These are phyloP conservation scores for Mustela lutreola DNA, from an alignment of 2,113 vertebrate genomes.

Conservation along the genomic window DNA sequence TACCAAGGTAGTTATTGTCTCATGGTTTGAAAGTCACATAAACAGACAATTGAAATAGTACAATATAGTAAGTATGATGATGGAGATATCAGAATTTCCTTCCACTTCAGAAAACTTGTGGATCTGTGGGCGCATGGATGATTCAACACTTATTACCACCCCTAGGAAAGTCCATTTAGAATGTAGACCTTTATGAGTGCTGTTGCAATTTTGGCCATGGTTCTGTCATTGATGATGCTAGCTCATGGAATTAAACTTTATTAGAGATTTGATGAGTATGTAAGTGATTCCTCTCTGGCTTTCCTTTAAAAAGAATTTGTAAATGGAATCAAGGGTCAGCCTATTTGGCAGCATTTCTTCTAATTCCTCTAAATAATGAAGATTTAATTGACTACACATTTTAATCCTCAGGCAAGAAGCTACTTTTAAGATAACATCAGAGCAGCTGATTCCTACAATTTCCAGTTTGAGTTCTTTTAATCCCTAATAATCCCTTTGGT, in stretches of 20 bases:
- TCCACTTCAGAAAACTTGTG: neutral
- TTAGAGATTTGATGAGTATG: neutral
- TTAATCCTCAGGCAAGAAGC: conserved; percentile 39
- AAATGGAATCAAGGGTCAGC: neutral
- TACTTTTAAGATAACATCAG: conserved; percentile 26
- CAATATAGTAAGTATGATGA: neutral
- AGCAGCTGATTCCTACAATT: conserved; percentile 4
- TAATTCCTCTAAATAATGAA: conserved; percentile 52
- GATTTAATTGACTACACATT: conserved; percentile 34
- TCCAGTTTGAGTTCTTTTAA: neutral
- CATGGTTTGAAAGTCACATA: neutral
- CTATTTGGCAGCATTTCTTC: neutral
- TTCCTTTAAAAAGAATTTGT: conserved; percentile 40
- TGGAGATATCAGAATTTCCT: neutral
- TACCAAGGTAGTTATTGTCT: neutral
- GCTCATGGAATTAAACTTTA: neutral
- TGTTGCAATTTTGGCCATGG: neutral
- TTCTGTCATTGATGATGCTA: neutral
- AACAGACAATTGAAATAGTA: neutral
- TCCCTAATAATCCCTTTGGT: neutral
- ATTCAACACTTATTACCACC: neutral
- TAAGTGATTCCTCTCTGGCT: neutral
- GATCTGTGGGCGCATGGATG: neutral
- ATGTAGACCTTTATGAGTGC: neutral
- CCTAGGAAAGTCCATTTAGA: neutral